These are phyloP conservation scores for Trichogramma evanescens DNA, from an alignment of 2,888 invertebrate genomes.

Conservation along the genomic window DNA sequence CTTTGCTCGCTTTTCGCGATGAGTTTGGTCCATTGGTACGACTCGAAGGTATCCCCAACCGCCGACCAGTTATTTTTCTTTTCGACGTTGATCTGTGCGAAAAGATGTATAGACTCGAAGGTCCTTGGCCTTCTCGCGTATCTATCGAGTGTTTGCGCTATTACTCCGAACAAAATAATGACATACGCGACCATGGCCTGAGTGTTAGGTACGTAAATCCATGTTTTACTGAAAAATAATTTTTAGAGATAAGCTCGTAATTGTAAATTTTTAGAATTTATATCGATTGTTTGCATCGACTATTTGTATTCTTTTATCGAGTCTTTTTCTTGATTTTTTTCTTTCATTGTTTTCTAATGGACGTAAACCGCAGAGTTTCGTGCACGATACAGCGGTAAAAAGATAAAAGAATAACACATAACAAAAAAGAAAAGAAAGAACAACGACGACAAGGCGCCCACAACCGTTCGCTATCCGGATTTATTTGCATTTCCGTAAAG, in stretches of 20 bases:
- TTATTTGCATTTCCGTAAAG: constrained; percentile 15
- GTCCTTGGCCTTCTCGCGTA: constrained; percentile 46
- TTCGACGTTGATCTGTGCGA: constrained; percentile 33
- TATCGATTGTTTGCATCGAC: background rate
- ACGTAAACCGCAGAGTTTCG: background rate
- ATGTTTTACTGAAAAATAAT: background rate
- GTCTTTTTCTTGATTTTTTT: background rate
- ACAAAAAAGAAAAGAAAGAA: background rate
- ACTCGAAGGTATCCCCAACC: constrained; percentile 41
- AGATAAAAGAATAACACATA: background rate
- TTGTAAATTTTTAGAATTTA: too few species aligned
- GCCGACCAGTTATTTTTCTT: constrained; percentile 29
- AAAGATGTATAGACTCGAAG: constrained; percentile 47
- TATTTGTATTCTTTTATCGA: background rate
- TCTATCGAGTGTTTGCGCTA: constrained; percentile 41
- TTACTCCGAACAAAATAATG: constrained; percentile 43
- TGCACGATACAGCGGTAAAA: background rate
- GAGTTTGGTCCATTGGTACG: constrained; percentile 47
- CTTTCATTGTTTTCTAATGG: constrained; percentile 17
- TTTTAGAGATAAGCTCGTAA: too few species aligned
- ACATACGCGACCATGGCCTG: constrained; percentile 34
- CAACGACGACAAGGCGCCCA: background rate
- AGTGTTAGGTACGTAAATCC: constrained; percentile 29
- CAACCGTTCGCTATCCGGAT: background rate
- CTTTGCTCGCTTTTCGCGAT: constrained; percentile 28